Base-by-base conservation (phyloP, 2,797 vertebrate genomes). In the Garrulus glandarius region DNA sequence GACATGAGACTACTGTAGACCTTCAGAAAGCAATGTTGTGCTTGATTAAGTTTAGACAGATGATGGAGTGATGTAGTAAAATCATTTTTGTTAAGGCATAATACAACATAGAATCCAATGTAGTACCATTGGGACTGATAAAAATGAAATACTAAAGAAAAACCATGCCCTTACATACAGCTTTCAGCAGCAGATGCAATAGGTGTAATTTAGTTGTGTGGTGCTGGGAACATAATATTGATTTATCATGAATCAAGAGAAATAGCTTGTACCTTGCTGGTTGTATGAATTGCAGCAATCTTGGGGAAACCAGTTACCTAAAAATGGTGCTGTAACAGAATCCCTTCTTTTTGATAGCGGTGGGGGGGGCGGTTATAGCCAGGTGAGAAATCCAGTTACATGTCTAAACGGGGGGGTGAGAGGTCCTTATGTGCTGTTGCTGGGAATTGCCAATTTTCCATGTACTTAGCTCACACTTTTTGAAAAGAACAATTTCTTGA, bases 41-140 rank as follows among this genome's bases (percentile, higher is more conserved):
- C 93, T 97, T 97, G 94, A 95, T 97, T 97, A 96, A 94, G 83
- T 97, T 96, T 82, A 96, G 94, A 97, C 95, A 96, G 89, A 92
- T 96, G 95, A 97, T 96, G 76, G 94, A 97, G 94, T 72, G 93
- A 95, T 94, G 88, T 96, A 96, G 94, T 96, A 95, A 96, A 97
- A 97, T 97, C 23, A 95, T 96, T 97, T 96, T 85, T 95, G 94
- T 96, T 96, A 95, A 87, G 80, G 93, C 84, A 71, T 96, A 84
- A 68, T 89, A 30, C 87, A 97, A 82, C 78, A 72, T 5, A 84
- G 87, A 93, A 89, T 74, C 49, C 78, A 86, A 13, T 77, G 84
- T 76, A 49, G 77, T 67, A 85, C 92, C 72, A 27, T 6, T 92
- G 94, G 96, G 92, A 81, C 93, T 95, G 90, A 87, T 86, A 94